These are phyloP conservation scores for Gonatopus flavifemur DNA, from an alignment of 1,140 invertebrate species.

Conservation along the genomic window DNA sequence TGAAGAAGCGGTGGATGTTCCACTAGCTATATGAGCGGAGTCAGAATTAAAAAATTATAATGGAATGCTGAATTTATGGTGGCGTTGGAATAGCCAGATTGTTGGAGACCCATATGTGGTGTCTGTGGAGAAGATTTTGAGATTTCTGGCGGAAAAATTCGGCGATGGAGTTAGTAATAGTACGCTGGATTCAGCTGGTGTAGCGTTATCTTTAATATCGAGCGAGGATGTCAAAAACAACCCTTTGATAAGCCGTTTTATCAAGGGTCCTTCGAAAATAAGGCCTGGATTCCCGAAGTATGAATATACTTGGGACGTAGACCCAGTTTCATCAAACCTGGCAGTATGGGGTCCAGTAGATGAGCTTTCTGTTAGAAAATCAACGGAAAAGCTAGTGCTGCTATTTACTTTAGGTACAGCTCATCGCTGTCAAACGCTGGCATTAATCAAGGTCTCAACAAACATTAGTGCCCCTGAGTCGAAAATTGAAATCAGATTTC, in stretches of 20 bases:
- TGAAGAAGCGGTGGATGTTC: constrained; percentile 2
- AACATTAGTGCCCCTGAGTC: constrained; percentile 2
- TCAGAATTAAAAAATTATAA: constrained; percentile 10
- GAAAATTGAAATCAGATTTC: constrained; percentile 3
- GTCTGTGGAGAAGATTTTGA: not conserved
- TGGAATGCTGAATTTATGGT: constrained; percentile 1
- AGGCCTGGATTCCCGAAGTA: constrained; percentile 17
- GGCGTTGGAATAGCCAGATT: not conserved
- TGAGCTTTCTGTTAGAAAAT: not conserved
- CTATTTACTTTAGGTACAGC: constrained; percentile 16
- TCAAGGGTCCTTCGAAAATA: not conserved
- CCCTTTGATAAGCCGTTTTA: not conserved
- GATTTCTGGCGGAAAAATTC: not conserved
- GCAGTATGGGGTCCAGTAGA: not conserved
- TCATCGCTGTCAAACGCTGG: constrained; percentile 30
- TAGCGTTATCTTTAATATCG: not conserved
- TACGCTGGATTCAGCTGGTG: not conserved
- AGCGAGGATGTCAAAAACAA: not conserved
- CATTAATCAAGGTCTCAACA: constrained; percentile 1
- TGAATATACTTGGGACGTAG: constrained; percentile 18
- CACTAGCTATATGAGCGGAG: constrained; percentile 1
- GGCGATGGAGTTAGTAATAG: not conserved
- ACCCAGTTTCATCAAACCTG: not conserved
- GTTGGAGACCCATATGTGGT: not conserved
- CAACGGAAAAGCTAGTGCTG: constrained; percentile 13